Evolutionary conservation across 2,797 vertebrate species (phyloP).

Genomic region (Labroides dimidiatus): DNA sequence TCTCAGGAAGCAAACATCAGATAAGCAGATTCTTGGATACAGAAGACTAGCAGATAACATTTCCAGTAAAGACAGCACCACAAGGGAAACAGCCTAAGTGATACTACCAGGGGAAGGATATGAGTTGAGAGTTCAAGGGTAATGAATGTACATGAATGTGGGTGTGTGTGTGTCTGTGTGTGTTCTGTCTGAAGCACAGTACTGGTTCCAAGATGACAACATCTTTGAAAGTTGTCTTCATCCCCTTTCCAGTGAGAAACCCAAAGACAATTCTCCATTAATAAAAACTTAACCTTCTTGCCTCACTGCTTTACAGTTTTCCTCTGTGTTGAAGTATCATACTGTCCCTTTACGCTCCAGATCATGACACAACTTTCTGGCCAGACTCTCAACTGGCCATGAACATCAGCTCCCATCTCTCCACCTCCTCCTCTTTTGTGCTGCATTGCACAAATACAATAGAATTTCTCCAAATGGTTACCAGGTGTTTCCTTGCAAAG

Average conservation of each 20-base stretch:
- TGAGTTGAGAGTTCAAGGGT: constrained; percentile 66
- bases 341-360: constrained; percentile 52
- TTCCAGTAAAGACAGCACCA: constrained; percentile 62
- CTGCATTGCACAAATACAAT: constrained; percentile 71
- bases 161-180: constrained; percentile 4
- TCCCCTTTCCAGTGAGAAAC: constrained; percentile 24
- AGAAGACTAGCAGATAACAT: constrained; percentile 71
- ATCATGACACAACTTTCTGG: constrained; percentile 54
- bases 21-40: constrained; percentile 79
- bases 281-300: constrained; percentile 37
- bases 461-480: constrained; percentile 71
- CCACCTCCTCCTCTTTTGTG: constrained; percentile 44
- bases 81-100: constrained; percentile 45
- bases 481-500: constrained; percentile 74
- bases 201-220: constrained; percentile 51
- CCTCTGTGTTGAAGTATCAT: constrained; percentile 27
- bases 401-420: constrained; percentile 42
- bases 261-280: constrained; percentile 36
- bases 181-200: constrained; percentile 8
- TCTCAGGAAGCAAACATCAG: constrained; percentile 81
- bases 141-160: constrained; percentile 49
- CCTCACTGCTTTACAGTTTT: constrained; percentile 22
- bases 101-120: constrained; percentile 70
- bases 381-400: constrained; percentile 38
- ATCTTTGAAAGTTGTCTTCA: constrained; percentile 51